These are phyloP conservation scores for Paralvinella palmiformis DNA, from an alignment of 1,140 invertebrate species.

Conservation along the genomic window DNA sequence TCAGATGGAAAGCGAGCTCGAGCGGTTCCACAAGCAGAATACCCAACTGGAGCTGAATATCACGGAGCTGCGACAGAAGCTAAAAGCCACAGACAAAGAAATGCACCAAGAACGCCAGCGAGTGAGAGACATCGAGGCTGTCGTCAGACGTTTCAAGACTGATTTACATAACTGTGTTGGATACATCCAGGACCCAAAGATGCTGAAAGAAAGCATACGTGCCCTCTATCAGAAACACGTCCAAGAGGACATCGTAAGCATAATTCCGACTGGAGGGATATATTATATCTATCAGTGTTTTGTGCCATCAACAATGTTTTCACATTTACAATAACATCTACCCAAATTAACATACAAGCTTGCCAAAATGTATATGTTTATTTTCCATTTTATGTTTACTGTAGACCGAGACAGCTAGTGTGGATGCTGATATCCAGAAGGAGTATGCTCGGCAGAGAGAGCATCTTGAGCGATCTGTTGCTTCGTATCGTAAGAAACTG, in stretches of 20 bases:
- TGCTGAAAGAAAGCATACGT: constrained; percentile 71
- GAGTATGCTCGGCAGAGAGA: constrained; percentile 73
- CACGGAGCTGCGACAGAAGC: constrained; percentile 68
- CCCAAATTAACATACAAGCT: neutral
- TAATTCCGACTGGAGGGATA: neutral
- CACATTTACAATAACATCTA: neutral
- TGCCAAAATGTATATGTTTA: neutral
- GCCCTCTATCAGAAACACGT: constrained; percentile 71
- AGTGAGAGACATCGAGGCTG: constrained; percentile 59
- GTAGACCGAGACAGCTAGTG: constrained; percentile 48
- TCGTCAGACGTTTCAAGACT: constrained; percentile 67
- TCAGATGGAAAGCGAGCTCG: constrained; percentile 62
- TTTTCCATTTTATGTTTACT: neutral
- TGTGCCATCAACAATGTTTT: neutral
- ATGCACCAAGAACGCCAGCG: constrained; percentile 59
- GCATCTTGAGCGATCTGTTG: constrained; percentile 66
- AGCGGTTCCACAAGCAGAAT: constrained; percentile 63
- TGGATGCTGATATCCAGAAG: constrained; percentile 62
- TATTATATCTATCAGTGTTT: neutral
- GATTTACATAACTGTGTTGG: constrained; percentile 71
- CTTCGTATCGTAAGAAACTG: constrained; percentile 57
- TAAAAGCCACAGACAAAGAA: constrained; percentile 63
- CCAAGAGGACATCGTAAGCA: constrained; percentile 51
- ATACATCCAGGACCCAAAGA: constrained; percentile 67
- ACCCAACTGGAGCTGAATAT: constrained; percentile 62